A percentile compares a stretch with the other conserved stretches of the same genome.
These are phyloP conservation scores for Megastigmus dorsalis DNA, from an alignment of 2,888 invertebrate genomes.

Conservation along the genomic window DNA sequence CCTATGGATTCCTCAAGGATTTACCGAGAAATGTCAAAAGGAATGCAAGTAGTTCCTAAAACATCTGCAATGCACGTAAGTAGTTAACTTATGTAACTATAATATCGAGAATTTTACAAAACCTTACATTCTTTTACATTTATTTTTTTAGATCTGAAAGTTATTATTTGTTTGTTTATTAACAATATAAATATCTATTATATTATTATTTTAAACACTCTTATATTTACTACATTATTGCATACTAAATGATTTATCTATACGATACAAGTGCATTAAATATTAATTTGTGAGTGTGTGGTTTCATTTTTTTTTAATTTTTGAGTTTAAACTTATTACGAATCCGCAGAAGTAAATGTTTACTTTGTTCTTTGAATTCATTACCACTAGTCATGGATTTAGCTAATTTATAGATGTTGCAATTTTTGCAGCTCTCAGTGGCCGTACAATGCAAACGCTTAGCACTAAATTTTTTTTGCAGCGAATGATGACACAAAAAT, in stretches of 20 bases:
- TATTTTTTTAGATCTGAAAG: too few species aligned
- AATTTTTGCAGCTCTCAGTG: constrained; percentile 25
- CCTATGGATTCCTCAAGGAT: too few species aligned
- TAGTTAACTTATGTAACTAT: too few species aligned
- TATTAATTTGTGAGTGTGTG: neutral
- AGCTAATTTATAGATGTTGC: constrained; percentile 38
- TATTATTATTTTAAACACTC: too few species aligned
- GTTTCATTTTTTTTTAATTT: neutral
- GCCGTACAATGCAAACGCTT: constrained; percentile 34
- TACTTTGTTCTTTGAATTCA: constrained; percentile 43
- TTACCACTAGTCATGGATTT: constrained; percentile 8
- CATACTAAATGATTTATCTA: neutral
- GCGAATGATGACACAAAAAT: neutral
- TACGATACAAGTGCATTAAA: neutral
- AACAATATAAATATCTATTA: too few species aligned
- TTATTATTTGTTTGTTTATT: too few species aligned
- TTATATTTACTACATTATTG: too few species aligned
- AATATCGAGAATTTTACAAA: too few species aligned
- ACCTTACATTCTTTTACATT: too few species aligned
- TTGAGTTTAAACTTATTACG: constrained; percentile 23
- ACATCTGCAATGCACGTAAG: too few species aligned
- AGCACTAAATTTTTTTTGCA: neutral
- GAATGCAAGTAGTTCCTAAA: too few species aligned
- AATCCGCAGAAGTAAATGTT: constrained; percentile 29
- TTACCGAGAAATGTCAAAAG: too few species aligned